Evolutionary conservation across 1,140 invertebrate species (phyloP).

Genomic region (Trichogramma pretiosum): DNA sequence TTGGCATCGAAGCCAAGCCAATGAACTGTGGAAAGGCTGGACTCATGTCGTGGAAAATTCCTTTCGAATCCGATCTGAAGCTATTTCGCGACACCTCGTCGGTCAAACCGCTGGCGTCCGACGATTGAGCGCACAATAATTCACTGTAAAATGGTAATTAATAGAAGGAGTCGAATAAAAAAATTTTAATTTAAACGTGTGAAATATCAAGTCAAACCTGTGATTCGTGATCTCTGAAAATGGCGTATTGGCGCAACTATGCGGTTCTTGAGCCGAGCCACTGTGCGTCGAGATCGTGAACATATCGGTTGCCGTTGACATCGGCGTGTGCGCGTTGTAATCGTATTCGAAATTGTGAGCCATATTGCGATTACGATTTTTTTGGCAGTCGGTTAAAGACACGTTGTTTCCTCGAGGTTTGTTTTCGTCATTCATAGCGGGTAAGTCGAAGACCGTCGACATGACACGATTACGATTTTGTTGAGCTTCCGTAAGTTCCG

Average conservation of each 20-base stretch:
- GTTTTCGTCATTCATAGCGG: conserved; percentile 8
- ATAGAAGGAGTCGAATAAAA: not conserved
- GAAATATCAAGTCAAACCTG: not conserved
- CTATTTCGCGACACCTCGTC: conserved; percentile 10
- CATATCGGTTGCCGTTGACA: conserved; percentile 41
- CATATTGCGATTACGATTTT: conserved; percentile 25
- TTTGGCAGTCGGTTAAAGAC: conserved; percentile 22
- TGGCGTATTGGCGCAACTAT: conserved; percentile 29
- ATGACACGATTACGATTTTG: conserved; percentile 23
- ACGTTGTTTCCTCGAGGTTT: not conserved
- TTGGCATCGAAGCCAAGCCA: conserved; percentile 9
- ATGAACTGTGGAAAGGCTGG: conserved; percentile 22
- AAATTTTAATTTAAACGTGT: not conserved
- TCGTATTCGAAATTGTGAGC: conserved; percentile 17
- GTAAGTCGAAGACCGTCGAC: conserved; percentile 14
- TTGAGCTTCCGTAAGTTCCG: conserved; percentile 18
- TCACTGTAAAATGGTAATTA: conserved; percentile 18
- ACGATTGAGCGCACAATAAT: conserved; percentile 14
- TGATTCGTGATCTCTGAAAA: conserved; percentile 22
- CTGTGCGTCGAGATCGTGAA: conserved; percentile 32
- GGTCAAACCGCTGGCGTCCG: conserved; percentile 9
- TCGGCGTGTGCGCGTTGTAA: conserved; percentile 29
- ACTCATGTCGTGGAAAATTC: conserved; percentile 13
- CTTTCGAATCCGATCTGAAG: not conserved
- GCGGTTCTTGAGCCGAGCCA: conserved; percentile 26